These are phyloP conservation scores for Gibbula magus DNA, from an alignment of 2,888 invertebrate species.

Conservation along the genomic window DNA sequence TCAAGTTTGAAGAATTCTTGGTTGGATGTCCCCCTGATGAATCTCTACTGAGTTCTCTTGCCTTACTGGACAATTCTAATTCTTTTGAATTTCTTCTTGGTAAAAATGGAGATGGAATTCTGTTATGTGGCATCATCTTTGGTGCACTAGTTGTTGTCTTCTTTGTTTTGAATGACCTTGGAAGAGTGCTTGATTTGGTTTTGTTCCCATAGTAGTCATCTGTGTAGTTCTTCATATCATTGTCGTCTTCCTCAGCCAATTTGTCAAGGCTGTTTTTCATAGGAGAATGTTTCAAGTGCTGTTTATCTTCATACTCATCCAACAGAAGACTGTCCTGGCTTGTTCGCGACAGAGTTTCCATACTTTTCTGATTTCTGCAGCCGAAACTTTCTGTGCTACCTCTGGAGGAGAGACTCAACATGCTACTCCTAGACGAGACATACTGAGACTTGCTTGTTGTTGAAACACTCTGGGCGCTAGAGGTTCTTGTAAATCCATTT, in stretches of 20 bases:
- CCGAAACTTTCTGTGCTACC: not conserved
- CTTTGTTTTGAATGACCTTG: not conserved
- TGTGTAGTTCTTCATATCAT: not conserved
- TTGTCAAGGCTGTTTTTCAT: not conserved
- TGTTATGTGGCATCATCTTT: not conserved
- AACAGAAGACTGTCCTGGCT: not conserved
- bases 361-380: not conserved
- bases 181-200: not conserved
- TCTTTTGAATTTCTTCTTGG: not conserved
- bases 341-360: not conserved
- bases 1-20: not conserved
- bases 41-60: not conserved
- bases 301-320: slow-evolving; percentile 16
- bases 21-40: not conserved
- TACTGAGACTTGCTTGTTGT: not conserved
- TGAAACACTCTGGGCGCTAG: not conserved
- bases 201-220: not conserved
- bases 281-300: not conserved
- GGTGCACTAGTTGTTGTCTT: not conserved
- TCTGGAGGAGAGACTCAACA: not conserved
- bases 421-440: not conserved
- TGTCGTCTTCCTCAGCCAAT: not conserved
- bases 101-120: not conserved
- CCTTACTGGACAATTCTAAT: not conserved
- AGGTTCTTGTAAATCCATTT: not conserved